phyloP scores from a whole-genome alignment of 2,113 vertebrate genomes.

The Nibea coibor region DNA sequence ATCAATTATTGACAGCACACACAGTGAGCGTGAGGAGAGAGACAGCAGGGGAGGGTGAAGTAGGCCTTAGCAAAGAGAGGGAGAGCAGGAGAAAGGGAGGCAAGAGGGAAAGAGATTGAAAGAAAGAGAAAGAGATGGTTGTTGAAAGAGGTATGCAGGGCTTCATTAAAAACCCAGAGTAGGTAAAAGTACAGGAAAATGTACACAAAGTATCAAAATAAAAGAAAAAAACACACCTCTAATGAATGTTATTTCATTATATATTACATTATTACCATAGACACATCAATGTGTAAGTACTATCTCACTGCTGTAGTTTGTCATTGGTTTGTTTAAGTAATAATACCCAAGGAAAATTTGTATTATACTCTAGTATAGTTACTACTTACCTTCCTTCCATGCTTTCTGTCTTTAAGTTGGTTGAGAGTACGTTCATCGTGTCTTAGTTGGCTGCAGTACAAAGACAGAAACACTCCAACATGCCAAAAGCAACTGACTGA shows the following conservation, averaged over 20 bases:
- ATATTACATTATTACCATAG: neutral
- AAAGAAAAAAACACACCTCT: neutral
- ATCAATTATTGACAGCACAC: slow-evolving; percentile 85
- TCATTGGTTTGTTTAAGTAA: neutral
- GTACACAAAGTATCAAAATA: neutral
- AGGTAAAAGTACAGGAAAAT: too few species aligned
- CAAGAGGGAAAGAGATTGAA: neutral
- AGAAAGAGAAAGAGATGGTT: neutral
- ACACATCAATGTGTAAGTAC: neutral
- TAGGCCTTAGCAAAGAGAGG: slow-evolving; percentile 41
- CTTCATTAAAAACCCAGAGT: too few species aligned
- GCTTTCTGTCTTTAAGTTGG: neutral
- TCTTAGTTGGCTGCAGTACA: neutral
- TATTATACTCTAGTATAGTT: neutral
- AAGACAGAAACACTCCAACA: neutral
- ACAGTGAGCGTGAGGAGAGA: slow-evolving; percentile 76
- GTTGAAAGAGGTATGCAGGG: neutral
- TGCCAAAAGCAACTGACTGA: neutral
- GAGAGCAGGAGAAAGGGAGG: slow-evolving; percentile 2
- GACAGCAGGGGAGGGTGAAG: slow-evolving; percentile 78
- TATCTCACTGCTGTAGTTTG: neutral
- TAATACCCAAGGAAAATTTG: neutral
- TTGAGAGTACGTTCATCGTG: too few species aligned
- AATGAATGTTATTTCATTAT: neutral
- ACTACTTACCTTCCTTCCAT: neutral